Base-by-base conservation (phyloP, 2,797 vertebrate species). In the Sardinella longiceps region DNA sequence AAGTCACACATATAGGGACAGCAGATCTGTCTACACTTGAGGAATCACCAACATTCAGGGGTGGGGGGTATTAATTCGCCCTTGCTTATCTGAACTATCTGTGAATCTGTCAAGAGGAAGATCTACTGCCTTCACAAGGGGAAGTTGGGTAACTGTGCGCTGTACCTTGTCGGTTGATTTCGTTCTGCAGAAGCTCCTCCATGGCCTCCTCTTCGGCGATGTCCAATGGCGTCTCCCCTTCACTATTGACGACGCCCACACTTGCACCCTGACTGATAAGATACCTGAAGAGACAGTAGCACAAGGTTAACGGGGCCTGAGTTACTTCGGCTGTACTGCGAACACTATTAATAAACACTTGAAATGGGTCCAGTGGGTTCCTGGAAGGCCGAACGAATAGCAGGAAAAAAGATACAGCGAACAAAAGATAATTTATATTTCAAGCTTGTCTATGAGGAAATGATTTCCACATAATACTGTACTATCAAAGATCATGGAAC, bases 131-230 rank as follows among this genome's bases (percentile, higher is more conserved):
- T 43, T 58, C 30, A 33, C 63, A 70, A 70, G 63, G 25, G 63
- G 11, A 82, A 30, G 58, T 23, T 33, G 39, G 58, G 25, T 37
- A n/a, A 14, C 18, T 9, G 20, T 18, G 43, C 53, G 45, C 6
- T 43, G 90, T 95, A 99, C 98, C 98, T 99, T 98, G 97, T 86
- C 96, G 94, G 92, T 98, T 99, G 90, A 99, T 97, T 95, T 99
- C 98, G 88, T 99, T 99, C 92, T 99, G 96, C 93, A 99, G 96
- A 80, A 99, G 96, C 91, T 99, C 97, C 93, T 99, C 97, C 98
- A 99, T 99, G 81, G 98, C 95, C 88, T 99, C 98, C 87, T 99
- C 98, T 90, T 99, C 98, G 43, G 98, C 98, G 80, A 99, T 99
- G 94, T 99, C 98, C 94, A 99, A 93, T 77, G 98, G 98, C 2